These are phyloP conservation scores for Eufriesea mexicana DNA, from an alignment of 1,140 invertebrate genomes.

Conservation along the genomic window DNA sequence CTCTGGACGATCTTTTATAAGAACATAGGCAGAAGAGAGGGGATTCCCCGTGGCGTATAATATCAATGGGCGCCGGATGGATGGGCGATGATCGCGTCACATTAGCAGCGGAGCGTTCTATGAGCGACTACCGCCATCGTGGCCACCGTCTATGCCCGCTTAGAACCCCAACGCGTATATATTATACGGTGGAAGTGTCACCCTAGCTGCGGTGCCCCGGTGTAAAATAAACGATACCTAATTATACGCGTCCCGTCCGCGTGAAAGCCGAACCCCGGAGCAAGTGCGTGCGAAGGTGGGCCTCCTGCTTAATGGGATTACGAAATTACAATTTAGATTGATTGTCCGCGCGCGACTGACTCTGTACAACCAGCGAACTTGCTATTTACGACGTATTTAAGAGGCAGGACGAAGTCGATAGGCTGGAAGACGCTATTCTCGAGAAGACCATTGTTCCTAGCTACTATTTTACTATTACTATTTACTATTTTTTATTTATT, in stretches of 20 bases:
- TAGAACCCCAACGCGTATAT: constrained; percentile 18
- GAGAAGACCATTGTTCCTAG: too few species aligned
- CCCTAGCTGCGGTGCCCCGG: constrained; percentile 59
- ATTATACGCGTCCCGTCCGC: constrained; percentile 77
- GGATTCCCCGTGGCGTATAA: constrained; percentile 60
- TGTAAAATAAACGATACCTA: constrained; percentile 81
- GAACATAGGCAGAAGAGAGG: too few species aligned
- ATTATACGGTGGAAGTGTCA: constrained; percentile 45
- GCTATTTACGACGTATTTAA: neutral
- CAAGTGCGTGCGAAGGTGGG: constrained; percentile 74
- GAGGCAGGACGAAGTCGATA: neutral
- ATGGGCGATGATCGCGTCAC: constrained; percentile 78
- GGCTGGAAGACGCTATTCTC: neutral
- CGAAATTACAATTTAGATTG: constrained; percentile 76
- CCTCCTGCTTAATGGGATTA: constrained; percentile 73
- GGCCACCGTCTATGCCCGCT: constrained; percentile 51
- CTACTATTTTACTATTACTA: too few species aligned
- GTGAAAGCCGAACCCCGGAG: constrained; percentile 60
- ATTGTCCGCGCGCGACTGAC: constrained; percentile 54
- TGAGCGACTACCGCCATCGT: constrained; percentile 76
- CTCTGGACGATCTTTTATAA: too few species aligned
- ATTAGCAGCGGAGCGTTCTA: constrained; percentile 80
- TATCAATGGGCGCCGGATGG: constrained; percentile 76
- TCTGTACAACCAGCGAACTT: too few species aligned
- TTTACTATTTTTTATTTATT: too few species aligned